Percentiles rank a stretch among this genome's conserved stretches.
phyloP scores from a whole-genome alignment of 2,113 vertebrate species.

The Natator depressus region DNA sequence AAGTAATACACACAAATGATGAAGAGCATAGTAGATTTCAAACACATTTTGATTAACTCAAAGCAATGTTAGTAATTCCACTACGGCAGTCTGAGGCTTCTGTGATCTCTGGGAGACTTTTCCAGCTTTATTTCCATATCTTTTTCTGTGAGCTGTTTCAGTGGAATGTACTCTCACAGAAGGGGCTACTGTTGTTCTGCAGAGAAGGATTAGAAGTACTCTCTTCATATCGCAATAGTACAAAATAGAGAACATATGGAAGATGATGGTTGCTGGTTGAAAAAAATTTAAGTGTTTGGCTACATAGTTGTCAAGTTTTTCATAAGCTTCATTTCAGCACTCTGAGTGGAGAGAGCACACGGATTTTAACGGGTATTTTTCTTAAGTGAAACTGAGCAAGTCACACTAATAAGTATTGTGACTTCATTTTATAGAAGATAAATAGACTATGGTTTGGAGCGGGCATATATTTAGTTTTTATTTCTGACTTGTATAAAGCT shows the following conservation, averaged over 20 bases:
- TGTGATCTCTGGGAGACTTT: background rate
- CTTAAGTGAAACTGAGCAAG: background rate
- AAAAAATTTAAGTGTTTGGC: background rate
- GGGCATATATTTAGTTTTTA: background rate
- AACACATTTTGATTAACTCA: background rate
- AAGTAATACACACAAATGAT: background rate
- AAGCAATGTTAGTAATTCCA: background rate
- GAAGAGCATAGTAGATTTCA: background rate
- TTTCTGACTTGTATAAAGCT: background rate
- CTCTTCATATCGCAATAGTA: background rate
- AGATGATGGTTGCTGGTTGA: accelerated
- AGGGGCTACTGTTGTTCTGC: background rate
- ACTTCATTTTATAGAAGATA: background rate
- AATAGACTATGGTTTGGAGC: background rate
- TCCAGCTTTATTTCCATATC: accelerated
- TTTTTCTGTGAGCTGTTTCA: background rate
- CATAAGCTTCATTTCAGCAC: background rate
- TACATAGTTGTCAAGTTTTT: background rate
- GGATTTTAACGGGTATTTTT: background rate
- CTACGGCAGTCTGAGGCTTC: background rate
- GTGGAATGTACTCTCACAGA: background rate
- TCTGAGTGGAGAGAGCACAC: background rate
- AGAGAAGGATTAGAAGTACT: background rate
- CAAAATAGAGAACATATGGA: background rate
- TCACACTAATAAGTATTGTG: background rate